A percentile compares a stretch with the other conserved stretches of the same genome.
These are phyloP conservation scores for Turnix velox DNA, from an alignment of 2,113 vertebrate species.

Conservation along the genomic window DNA sequence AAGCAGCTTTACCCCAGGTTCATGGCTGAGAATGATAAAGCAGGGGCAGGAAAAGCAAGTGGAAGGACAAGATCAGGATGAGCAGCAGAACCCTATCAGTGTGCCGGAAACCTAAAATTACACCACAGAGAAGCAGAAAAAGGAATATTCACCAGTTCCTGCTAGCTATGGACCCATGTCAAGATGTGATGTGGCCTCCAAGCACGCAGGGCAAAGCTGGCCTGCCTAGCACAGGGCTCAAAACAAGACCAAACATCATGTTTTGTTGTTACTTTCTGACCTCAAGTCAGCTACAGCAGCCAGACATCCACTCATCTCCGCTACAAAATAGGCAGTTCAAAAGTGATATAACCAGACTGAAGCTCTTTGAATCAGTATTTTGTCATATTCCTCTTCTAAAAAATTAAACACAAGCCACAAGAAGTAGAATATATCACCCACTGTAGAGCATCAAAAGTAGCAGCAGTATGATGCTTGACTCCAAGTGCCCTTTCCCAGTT, in stretches of 20 bases:
- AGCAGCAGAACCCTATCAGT: not conserved
- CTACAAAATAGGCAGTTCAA: not conserved
- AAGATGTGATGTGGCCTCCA: not conserved
- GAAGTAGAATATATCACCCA: not conserved
- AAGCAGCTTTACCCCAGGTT: accelerated
- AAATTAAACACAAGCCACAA: not conserved
- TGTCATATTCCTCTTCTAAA: not conserved
- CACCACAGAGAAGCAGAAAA: not conserved
- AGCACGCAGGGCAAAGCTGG: accelerated
- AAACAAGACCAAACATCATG: not conserved
- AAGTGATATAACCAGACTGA: not conserved
- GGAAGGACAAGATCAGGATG: not conserved
- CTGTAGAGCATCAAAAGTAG: not conserved
- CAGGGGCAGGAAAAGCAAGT: not conserved
- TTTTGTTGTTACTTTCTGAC: not conserved
- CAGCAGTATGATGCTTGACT: not conserved
- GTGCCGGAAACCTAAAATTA: not conserved
- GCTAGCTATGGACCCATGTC: not conserved
- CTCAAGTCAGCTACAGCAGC: not conserved
- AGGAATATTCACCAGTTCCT: not conserved
- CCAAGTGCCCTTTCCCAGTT: not conserved
- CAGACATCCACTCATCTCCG: not conserved
- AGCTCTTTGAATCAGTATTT: not conserved
- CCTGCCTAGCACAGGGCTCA: accelerated
- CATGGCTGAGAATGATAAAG: not conserved